Conservation (phyloP, 2,888 invertebrate species). For the Punctoribates punctum region DNA sequence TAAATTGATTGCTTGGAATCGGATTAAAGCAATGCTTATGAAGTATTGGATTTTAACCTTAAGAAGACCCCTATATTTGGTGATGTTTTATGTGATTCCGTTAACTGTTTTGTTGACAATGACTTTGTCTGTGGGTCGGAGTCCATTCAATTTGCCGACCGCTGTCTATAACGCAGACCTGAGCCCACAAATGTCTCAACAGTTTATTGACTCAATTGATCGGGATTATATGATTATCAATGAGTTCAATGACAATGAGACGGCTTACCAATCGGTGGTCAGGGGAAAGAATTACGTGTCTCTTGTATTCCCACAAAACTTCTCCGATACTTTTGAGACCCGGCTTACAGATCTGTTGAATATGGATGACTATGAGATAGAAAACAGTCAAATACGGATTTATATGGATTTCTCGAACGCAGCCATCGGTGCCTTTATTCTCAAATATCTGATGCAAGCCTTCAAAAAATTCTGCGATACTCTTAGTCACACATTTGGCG, state of each 20-base stretch:
- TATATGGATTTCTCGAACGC: constrained; percentile 25
- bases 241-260: constrained; percentile 1
- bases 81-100: constrained; percentile 34
- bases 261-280: constrained; percentile 3
- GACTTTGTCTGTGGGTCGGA: constrained; percentile 21
- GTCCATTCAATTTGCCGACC: constrained; percentile 35
- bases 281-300: constrained; percentile 7
- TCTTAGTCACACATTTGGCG: neutral
- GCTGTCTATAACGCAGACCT: constrained; percentile 33
- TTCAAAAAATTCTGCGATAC: neutral
- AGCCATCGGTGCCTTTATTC: neutral
- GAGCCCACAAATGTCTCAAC: constrained; percentile 15
- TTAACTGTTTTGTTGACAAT: constrained; percentile 9
- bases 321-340: constrained; percentile 24
- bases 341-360: constrained; percentile 34
- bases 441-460: neutral
- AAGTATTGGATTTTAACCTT: constrained; percentile 33
- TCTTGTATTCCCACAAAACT: constrained; percentile 31
- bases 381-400: constrained; percentile 24
- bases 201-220: constrained; percentile 32
- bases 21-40: constrained; percentile 39
- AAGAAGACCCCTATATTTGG: constrained; percentile 24
- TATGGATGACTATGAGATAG: constrained; percentile 30
- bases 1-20: constrained; percentile 30
- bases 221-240: constrained; percentile 4